A percentile compares a stretch with the other conserved stretches of the same genome.
Evolutionary conservation across 2,797 vertebrate species (phyloP).

Genomic region (Pseudochirops corinnae): DNA sequence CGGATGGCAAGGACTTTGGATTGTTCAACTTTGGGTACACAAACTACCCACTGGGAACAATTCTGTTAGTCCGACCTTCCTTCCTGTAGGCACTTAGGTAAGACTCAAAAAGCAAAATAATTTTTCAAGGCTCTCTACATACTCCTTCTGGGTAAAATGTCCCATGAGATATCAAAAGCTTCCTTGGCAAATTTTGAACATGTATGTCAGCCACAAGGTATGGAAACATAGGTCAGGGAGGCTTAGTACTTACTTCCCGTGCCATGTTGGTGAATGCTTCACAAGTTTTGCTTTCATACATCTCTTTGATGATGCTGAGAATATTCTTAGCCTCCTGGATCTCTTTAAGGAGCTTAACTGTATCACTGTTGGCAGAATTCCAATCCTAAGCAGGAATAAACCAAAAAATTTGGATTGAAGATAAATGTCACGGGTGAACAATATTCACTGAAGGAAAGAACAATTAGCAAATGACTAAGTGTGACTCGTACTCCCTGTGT

Average conservation of each 20-base stretch:
- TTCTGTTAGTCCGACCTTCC: not conserved
- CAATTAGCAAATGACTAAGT: not conserved
- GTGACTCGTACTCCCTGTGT: not conserved
- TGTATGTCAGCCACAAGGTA: not conserved
- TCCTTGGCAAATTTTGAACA: not conserved
- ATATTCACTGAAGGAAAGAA: not conserved
- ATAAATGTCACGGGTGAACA: not conserved
- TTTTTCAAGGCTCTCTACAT: not conserved
- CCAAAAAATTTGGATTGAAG: not conserved
- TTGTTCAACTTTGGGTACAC: not conserved
- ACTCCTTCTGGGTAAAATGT: not conserved
- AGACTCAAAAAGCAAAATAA: not conserved
- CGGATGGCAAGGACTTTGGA: not conserved
- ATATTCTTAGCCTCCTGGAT: constrained; percentile 84
- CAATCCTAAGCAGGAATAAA: constrained; percentile 59
- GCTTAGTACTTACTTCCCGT: constrained; percentile 79
- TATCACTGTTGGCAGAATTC: constrained; percentile 82
- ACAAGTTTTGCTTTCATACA: constrained; percentile 72
- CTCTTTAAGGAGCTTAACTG: constrained; percentile 83
- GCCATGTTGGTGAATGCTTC: constrained; percentile 69
- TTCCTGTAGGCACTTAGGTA: not conserved
- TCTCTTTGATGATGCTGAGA: constrained; percentile 80
- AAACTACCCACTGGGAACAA: not conserved
- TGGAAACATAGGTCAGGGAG: not conserved
- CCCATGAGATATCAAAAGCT: not conserved